Evolutionary conservation across 2,888 invertebrate genomes (phyloP).

Genomic region (Rhogogaster chlorosoma): DNA sequence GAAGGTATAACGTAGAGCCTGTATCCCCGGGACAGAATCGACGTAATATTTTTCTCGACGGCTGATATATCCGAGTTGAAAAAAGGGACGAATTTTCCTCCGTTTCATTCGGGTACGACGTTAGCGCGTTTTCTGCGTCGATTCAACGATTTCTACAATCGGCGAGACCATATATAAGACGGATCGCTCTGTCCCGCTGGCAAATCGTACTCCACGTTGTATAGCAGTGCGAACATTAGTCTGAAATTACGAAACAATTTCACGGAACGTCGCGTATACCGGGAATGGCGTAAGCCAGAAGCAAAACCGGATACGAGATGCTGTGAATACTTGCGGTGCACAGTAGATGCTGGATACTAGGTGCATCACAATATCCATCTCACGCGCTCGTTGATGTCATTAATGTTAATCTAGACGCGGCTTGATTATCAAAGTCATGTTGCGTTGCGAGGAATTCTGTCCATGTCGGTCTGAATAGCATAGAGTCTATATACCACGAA

Average conservation of each 20-base stretch:
- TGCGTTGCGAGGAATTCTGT: slow-evolving; percentile 18
- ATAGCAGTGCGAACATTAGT: slow-evolving; percentile 38
- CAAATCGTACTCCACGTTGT: slow-evolving; percentile 4
- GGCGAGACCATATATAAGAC: slow-evolving; percentile 30
- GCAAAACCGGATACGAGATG: slow-evolving; percentile 25
- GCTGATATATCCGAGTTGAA: slow-evolving; percentile 16
- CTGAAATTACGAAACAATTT: slow-evolving; percentile 54
- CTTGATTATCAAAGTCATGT: slow-evolving; percentile 22
- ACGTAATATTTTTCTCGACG: slow-evolving; percentile 20
- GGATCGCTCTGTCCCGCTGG: background rate
- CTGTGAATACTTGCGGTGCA: slow-evolving; percentile 20
- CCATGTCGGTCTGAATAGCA: background rate
- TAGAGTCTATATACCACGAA: background rate
- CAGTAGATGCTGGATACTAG: slow-evolving; percentile 3
- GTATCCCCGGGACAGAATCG: background rate
- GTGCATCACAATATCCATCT: slow-evolving; percentile 44
- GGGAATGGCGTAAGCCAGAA: slow-evolving; percentile 16
- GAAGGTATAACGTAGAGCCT: background rate
- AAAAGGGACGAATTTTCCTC: slow-evolving; percentile 5
- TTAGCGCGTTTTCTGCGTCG: background rate
- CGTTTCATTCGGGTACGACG: background rate
- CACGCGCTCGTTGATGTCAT: slow-evolving; percentile 15
- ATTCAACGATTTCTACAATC: slow-evolving; percentile 2
- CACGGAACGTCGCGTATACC: slow-evolving; percentile 42
- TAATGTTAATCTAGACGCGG: slow-evolving; percentile 38